Evolutionary conservation across 2,113 vertebrate species (phyloP).

Genomic region (Machaerirhynchus nigripectus): DNA sequence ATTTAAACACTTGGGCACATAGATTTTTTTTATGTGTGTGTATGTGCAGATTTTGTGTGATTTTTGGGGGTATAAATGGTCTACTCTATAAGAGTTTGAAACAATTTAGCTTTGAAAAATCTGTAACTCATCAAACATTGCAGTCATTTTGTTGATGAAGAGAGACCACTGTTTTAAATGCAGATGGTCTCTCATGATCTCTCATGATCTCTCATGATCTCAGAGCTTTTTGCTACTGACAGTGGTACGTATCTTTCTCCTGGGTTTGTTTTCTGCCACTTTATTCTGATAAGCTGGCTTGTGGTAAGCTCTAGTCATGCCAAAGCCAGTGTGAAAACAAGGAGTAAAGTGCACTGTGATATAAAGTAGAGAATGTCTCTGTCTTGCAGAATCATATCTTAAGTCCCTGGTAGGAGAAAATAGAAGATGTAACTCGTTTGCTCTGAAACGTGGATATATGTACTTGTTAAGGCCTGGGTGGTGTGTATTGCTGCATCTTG

Average conservation of each 20-base stretch:
- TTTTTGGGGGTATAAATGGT: neutral
- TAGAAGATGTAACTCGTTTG: neutral
- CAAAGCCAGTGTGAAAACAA: neutral
- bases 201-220: neutral
- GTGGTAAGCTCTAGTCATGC: neutral
- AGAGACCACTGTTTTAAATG: neutral
- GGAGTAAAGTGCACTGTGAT: neutral
- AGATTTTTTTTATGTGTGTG: neutral
- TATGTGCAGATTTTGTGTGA: neutral
- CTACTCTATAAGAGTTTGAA: neutral
- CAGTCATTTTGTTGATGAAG: neutral
- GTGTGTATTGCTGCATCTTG: neutral
- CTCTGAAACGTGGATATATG: neutral
- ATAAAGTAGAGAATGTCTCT: neutral
- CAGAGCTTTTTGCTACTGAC: neutral
- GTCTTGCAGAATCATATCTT: neutral
- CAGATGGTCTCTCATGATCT: neutral
- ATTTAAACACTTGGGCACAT: accelerated
- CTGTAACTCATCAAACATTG: neutral
- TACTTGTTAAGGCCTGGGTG: neutral
- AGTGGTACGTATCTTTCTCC: neutral
- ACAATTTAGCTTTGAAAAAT: neutral
- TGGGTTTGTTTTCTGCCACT: neutral
- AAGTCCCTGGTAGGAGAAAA: neutral
- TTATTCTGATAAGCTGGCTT: neutral